Evolutionary conservation across 2,888 invertebrate genomes (phyloP).

Genomic region (Lacanobia oleracea): DNA sequence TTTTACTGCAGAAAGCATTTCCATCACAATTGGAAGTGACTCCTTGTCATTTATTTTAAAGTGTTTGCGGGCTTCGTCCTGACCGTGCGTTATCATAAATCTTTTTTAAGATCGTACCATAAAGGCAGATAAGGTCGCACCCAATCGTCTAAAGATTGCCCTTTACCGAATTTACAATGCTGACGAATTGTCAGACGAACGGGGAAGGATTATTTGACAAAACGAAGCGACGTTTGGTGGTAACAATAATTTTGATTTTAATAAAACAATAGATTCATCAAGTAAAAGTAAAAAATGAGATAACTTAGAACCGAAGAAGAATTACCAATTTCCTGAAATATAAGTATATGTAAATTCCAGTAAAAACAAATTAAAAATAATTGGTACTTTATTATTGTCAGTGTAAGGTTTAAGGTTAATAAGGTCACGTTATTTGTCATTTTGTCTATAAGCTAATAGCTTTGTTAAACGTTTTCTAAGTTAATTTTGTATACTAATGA

Average conservation of each 20-base stretch:
- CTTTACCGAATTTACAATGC: constrained; percentile 85
- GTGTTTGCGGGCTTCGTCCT: constrained; percentile 86
- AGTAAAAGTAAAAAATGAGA: background rate
- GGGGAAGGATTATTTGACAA: constrained; percentile 68
- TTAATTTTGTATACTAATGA: constrained; percentile 34
- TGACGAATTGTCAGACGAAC: constrained; percentile 85
- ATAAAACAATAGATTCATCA: background rate
- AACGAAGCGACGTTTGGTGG: constrained; percentile 65
- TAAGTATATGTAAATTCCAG: background rate
- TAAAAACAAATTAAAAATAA: background rate
- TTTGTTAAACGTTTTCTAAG: constrained; percentile 38
- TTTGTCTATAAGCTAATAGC: constrained; percentile 8
- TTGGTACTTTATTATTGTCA: background rate
- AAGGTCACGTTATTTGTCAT: constrained; percentile 12
- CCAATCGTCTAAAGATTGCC: constrained; percentile 88
- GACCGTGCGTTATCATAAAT: constrained; percentile 90
- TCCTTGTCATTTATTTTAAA: constrained; percentile 90
- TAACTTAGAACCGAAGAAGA: background rate
- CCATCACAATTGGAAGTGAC: constrained; percentile 90
- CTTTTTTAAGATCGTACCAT: constrained; percentile 90
- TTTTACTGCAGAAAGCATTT: constrained; percentile 91
- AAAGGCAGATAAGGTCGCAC: constrained; percentile 89
- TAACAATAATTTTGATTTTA: background rate
- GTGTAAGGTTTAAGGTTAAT: background rate
- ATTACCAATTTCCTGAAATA: background rate